Conservation (phyloP, 2,113 vertebrate species). For the Ancistrus triradiatus region DNA sequence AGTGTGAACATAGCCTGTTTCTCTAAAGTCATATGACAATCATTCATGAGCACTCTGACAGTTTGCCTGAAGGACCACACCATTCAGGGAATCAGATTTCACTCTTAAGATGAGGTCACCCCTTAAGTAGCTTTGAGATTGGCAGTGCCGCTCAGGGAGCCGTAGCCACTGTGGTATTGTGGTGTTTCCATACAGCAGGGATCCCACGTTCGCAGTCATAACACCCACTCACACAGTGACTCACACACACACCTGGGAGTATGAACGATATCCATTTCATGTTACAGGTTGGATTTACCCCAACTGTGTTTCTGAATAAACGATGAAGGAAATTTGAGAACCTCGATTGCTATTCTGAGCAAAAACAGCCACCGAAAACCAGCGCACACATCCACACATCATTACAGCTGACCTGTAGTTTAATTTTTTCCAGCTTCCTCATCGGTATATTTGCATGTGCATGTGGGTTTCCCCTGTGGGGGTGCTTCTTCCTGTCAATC, state of each 20-base stretch:
- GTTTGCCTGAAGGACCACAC: neutral
- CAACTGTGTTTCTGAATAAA: neutral
- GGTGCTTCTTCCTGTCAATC: neutral
- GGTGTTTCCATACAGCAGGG: neutral
- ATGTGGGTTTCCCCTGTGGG: neutral
- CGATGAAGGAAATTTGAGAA: too few relatives aligned
- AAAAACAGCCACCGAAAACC: slow-evolving; percentile 9
- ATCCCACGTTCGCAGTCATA: neutral
- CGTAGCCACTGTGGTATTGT: neutral
- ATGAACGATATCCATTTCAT: neutral
- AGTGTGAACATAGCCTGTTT: too few relatives aligned
- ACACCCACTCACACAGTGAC: neutral
- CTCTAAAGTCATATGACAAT: too few relatives aligned
- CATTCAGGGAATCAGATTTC: slow-evolving; percentile 6
- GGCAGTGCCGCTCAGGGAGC: neutral
- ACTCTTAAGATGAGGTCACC: neutral
- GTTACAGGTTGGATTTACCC: too few relatives aligned
- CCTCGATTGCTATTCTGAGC: neutral
- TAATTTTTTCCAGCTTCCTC: neutral
- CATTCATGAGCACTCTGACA: neutral
- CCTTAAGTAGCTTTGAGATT: neutral
- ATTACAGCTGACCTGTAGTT: neutral
- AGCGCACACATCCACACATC: too few relatives aligned
- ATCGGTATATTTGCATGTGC: neutral
- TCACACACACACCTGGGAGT: neutral